Conservation (phyloP, 1,140 invertebrate genomes). For the Drosophila micromelanica region DNA sequence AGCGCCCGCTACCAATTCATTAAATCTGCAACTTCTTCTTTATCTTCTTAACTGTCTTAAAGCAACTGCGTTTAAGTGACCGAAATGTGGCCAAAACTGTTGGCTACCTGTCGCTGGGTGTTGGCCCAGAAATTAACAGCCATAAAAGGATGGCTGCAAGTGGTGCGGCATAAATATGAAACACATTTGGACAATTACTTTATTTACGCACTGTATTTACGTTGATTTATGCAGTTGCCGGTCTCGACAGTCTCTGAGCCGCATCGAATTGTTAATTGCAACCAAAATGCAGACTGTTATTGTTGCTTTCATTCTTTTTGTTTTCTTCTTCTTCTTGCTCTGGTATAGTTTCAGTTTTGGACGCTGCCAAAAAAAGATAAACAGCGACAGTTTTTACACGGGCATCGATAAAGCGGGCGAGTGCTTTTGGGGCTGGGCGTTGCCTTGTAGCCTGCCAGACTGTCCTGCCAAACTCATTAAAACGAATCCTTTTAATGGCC, state of each 20-base stretch:
- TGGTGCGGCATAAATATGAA: conserved; percentile 28
- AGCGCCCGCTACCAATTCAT: conserved; percentile 60
- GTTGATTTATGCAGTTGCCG: conserved; percentile 62
- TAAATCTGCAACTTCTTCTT: conserved; percentile 5
- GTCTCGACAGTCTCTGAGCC: neutral
- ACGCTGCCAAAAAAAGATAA: conserved; percentile 53
- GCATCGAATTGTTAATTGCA: conserved; percentile 71
- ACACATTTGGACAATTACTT: conserved; percentile 67
- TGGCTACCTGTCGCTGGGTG: conserved; percentile 48
- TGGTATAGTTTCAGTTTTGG: conserved; percentile 19
- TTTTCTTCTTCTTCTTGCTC: conserved; percentile 7
- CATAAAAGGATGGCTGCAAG: conserved; percentile 46
- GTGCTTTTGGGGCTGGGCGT: conserved; percentile 1
- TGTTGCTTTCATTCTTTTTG: conserved; percentile 2
- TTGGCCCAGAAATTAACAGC: conserved; percentile 72
- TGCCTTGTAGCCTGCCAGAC: conserved; percentile 45
- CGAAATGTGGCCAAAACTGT: conserved; percentile 28
- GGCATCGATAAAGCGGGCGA: conserved; percentile 1
- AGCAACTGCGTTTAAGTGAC: conserved; percentile 26
- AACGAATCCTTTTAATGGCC: conserved; percentile 81
- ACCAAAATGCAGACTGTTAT: conserved; percentile 67
- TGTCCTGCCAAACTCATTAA: conserved; percentile 76
- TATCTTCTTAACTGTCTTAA: conserved; percentile 9
- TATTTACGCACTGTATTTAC: conserved; percentile 77
- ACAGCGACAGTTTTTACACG: conserved; percentile 70